Conservation (phyloP, 1,140 invertebrate species). For the Anagrus nilaparvatae region DNA sequence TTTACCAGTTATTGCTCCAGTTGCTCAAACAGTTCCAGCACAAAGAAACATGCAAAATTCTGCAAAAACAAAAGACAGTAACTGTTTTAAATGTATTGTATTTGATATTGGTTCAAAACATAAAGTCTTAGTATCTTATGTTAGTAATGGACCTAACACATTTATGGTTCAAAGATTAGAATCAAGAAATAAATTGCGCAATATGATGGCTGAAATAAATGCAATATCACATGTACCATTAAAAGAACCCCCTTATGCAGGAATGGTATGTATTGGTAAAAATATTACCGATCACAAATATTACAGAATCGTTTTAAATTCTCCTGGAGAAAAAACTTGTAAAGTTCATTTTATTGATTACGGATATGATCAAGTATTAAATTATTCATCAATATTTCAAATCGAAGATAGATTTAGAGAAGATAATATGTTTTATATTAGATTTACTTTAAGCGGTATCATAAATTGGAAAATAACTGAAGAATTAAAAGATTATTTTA, state of each 20-base stretch:
- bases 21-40: too few relatives aligned
- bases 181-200: conserved; percentile 45
- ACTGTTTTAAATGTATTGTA: conserved; percentile 48
- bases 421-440: conserved; percentile 50
- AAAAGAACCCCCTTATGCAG: conserved; percentile 53
- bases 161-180: conserved; percentile 61
- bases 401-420: conserved; percentile 42
- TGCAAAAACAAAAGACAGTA: too few relatives aligned
- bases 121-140: conserved; percentile 58
- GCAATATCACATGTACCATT: conserved; percentile 38
- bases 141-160: conserved; percentile 62
- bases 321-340: conserved; percentile 45
- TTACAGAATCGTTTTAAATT: conserved; percentile 62
- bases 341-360: conserved; percentile 66
- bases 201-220: conserved; percentile 59
- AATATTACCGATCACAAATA: conserved; percentile 53
- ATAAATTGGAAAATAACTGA: conserved; percentile 53
- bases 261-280: conserved; percentile 59
- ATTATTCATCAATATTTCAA: conserved; percentile 57
- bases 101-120: conserved; percentile 50
- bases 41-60: too few relatives aligned
- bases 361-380: conserved; percentile 60
- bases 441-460: conserved; percentile 58
- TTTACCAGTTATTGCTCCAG: neutral
- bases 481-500: conserved; percentile 59